Conservation (phyloP, 2,113 vertebrate species). For the Seriola aureovittata region DNA sequence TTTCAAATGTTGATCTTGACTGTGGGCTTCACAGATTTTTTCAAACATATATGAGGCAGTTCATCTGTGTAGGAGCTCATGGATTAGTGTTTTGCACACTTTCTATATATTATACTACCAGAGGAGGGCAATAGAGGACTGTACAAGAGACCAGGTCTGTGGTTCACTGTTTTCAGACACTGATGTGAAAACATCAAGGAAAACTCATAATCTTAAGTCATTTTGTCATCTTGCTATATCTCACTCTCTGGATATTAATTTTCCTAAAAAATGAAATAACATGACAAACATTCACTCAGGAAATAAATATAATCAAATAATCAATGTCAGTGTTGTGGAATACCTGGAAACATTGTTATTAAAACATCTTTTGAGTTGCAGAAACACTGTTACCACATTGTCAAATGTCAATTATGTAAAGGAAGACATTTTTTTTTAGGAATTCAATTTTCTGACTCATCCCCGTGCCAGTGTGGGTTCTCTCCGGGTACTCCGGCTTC, state of each 20-base stretch:
- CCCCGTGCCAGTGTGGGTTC: too few relatives aligned
- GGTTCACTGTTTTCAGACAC: neutral
- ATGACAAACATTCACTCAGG: neutral
- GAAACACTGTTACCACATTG: neutral
- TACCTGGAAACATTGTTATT: neutral
- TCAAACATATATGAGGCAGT: neutral
- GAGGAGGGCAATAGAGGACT: conserved; percentile 62
- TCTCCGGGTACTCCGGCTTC: too few relatives aligned
- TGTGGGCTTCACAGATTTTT: neutral
- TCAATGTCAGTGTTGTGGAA: neutral
- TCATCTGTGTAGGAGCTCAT: neutral
- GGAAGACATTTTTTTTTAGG: neutral
- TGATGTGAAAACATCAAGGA: neutral
- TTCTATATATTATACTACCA: conserved; percentile 25
- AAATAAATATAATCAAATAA: neutral
- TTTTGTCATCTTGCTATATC: neutral
- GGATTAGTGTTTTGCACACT: neutral
- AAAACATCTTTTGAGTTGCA: neutral
- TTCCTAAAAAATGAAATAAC: neutral
- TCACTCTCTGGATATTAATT: neutral
- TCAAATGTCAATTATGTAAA: neutral
- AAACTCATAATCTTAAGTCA: neutral
- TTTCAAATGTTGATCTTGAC: neutral
- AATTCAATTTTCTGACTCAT: neutral
- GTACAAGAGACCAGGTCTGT: neutral